Conservation (phyloP, 2,888 invertebrate species). For the Drosophila anomalata region DNA sequence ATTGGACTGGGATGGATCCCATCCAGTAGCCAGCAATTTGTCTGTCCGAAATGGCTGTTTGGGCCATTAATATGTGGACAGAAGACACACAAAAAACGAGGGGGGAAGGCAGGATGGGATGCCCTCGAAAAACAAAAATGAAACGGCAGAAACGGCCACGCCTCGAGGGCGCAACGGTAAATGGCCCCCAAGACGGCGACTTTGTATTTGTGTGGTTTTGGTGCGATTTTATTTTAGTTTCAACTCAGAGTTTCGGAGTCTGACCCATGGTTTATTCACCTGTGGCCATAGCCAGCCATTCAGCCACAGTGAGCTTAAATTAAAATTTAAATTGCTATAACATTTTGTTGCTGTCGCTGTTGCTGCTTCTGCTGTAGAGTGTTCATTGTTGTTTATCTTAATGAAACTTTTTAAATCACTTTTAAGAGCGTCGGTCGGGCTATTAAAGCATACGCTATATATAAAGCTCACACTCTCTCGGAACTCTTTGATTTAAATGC, state of each 20-base stretch:
- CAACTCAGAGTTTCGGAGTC: conserved; percentile 22
- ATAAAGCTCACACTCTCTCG: conserved; percentile 71
- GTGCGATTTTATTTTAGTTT: conserved; percentile 31
- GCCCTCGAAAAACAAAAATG: conserved; percentile 74
- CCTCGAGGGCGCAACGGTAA: conserved; percentile 78
- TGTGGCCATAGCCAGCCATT: conserved; percentile 67
- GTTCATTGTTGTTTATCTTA: conserved; percentile 67
- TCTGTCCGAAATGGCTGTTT: conserved; percentile 46
- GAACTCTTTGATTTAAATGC: conserved; percentile 71
- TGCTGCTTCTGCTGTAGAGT: conserved; percentile 11
- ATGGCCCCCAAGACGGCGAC: conserved; percentile 58
- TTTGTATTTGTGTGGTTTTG: conserved; percentile 19
- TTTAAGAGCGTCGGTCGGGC: conserved; percentile 61
- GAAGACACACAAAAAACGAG: background rate
- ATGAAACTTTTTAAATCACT: conserved; percentile 77
- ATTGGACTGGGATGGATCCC: conserved; percentile 13
- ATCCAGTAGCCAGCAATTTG: conserved; percentile 44
- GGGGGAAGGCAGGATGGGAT: conserved; percentile 38
- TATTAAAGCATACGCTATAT: conserved; percentile 68
- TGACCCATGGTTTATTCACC: conserved; percentile 76
- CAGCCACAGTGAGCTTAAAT: conserved; percentile 50
- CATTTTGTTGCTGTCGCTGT: conserved; percentile 48
- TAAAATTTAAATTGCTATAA: conserved; percentile 76
- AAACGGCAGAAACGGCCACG: conserved; percentile 57
- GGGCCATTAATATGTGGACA: conserved; percentile 45